phyloP scores from a whole-genome alignment of 2,888 invertebrate genomes.

The Leptodirus hochenwartii region DNA sequence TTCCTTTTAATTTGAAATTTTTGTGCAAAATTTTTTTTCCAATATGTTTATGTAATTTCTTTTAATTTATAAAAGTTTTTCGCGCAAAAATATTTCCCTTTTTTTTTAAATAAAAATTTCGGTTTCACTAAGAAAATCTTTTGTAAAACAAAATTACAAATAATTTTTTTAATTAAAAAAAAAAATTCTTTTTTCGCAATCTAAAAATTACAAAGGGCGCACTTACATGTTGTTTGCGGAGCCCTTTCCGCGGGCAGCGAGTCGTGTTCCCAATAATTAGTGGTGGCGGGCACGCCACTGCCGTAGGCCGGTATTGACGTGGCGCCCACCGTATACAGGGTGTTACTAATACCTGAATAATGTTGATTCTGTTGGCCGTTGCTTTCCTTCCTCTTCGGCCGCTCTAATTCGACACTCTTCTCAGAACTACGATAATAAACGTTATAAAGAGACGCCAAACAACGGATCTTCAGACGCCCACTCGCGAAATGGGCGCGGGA shows the following conservation, averaged over 20 bases:
- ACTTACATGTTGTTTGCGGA: conserved; percentile 15
- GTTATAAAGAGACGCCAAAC: conserved; percentile 44
- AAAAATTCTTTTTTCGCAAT: no score
- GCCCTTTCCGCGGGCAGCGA: conserved; percentile 12
- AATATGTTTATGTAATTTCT: no score
- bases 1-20: no score
- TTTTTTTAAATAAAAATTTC: no score
- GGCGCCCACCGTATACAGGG: conserved; percentile 2
- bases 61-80: no score
- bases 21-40: no score
- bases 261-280: conserved; percentile 11
- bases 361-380: conserved; percentile 6
- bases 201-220: no score
- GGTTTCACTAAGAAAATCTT: no score
- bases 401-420: conserved; percentile 41
- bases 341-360: no score
- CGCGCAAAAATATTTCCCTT: no score
- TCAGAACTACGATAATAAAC: conserved; percentile 50
- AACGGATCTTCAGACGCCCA: conserved; percentile 33
- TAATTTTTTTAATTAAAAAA: no score
- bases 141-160: no score
- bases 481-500: conserved; percentile 19
- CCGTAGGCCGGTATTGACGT: conserved; percentile 8
- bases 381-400: conserved; percentile 10
- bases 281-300: conserved; percentile 8